Base-by-base conservation (phyloP, 2,113 vertebrate genomes). In the Axis porcinus region DNA sequence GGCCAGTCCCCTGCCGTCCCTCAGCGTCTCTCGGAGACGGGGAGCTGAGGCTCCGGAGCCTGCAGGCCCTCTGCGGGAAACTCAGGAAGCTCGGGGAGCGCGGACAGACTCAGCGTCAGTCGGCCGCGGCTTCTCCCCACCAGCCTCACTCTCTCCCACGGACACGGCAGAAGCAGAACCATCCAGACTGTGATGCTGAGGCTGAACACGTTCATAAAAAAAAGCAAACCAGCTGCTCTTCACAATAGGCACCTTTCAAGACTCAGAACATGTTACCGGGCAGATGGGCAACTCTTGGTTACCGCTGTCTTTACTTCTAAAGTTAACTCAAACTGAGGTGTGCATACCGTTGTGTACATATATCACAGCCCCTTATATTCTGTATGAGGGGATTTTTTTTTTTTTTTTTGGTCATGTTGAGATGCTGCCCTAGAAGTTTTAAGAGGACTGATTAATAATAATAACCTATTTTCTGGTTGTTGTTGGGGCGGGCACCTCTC, bases 391-490 rank as follows among this genome's bases (percentile, higher is more conserved):
- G 55, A 30, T 5, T 54, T 82, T 96, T 60, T 81, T 85, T 89
- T 89, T 43, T 81, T 52, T 79, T 74, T 76, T 96, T 74, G 40
- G 50, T 81, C 62, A n/a, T 36, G 9, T 33, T 62, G 47, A 93
- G 91, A 86, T 95, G 79, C 70, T 97, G 70, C 91, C 97, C 89
- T 64, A 62, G 15, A 89, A 9, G 11, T 33, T 47, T 10, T 19
- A 78, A 67, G 17, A 95, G 89, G n/a, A 86, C 28, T 89, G 40
- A 45, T 17, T 81, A 30, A 81, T 57, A 74, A 84, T 92, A 97
- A 95, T 96, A 86, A 97, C 98, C 95, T 96, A 13, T 98, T 97
- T 98, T 97, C 94, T 98, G 97, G 98, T 98, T 97, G 87, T 97
- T 85, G 40, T 79, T 82, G 86, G 94, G 82, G 81, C 82, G n/a